Conservation (phyloP, 2,888 invertebrate genomes). For the Myopa testacea region DNA sequence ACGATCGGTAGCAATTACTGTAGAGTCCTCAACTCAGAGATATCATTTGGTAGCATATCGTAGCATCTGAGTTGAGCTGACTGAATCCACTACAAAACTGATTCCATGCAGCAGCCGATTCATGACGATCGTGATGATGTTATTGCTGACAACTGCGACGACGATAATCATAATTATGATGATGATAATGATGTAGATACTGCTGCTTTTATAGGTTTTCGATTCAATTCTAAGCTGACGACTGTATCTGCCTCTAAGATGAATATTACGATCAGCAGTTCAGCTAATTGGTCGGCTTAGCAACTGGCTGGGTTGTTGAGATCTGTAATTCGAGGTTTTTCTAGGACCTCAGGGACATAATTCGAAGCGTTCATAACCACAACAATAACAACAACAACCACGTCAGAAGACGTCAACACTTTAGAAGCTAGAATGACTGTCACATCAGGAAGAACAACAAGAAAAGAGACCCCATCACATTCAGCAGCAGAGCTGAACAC, state of each 20-base stretch:
- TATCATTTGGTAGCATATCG: neutral
- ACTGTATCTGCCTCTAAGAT: slow-evolving; percentile 36
- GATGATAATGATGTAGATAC: slow-evolving; percentile 29
- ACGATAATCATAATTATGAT: neutral
- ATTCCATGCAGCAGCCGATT: too few relatives aligned
- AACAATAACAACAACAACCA: slow-evolving; percentile 32
- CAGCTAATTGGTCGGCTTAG: slow-evolving; percentile 33
- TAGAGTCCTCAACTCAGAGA: too few relatives aligned
- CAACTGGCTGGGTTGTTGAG: neutral
- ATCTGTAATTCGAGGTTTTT: too few relatives aligned
- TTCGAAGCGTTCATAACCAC: slow-evolving; percentile 15
- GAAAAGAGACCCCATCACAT: neutral
- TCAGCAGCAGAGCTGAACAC: neutral
- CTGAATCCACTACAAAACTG: neutral
- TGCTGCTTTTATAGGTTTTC: slow-evolving; percentile 33
- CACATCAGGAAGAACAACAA: neutral
- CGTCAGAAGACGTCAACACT: slow-evolving; percentile 5
- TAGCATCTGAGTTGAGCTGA: neutral
- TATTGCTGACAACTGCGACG: slow-evolving; percentile 14
- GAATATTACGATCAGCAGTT: slow-evolving; percentile 30
- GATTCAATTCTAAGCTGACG: slow-evolving; percentile 24
- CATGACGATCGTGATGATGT: slow-evolving; percentile 30
- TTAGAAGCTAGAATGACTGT: neutral
- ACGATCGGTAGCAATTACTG: slow-evolving; percentile 38
- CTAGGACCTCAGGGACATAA: neutral